Percentiles rank a stretch among this genome's conserved stretches.
Conservation (phyloP, 1,140 invertebrate species). For the Sminthurinus signatus region DNA sequence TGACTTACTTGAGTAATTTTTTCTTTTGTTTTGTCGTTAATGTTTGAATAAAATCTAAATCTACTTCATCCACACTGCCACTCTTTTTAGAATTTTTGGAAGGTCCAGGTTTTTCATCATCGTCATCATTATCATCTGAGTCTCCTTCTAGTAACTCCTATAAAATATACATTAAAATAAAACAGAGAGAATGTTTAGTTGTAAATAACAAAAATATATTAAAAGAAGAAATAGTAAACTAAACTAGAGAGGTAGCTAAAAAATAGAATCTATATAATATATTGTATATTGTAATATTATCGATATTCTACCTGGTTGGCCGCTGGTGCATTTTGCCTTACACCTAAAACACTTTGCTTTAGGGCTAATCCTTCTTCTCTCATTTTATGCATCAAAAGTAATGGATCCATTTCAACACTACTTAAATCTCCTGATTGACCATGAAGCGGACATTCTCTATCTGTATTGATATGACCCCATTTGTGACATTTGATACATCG, state of each 20-base stretch:
- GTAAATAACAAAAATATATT: slow-evolving; percentile 4
- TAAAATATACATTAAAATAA: slow-evolving; percentile 23
- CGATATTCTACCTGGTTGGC: slow-evolving; percentile 45
- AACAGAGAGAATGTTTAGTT: slow-evolving; percentile 5
- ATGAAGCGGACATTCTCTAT: slow-evolving; percentile 90
- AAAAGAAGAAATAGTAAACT: background rate
- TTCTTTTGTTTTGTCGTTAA: slow-evolving; percentile 82
- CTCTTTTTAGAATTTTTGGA: slow-evolving; percentile 46
- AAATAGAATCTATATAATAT: slow-evolving; percentile 17
- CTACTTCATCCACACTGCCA: slow-evolving; percentile 41
- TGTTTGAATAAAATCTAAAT: slow-evolving; percentile 72
- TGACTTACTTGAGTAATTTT: slow-evolving; percentile 71
- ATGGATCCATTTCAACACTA: slow-evolving; percentile 57
- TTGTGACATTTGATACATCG: slow-evolving; percentile 98
- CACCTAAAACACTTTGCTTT: slow-evolving; percentile 64
- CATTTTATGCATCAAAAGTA: slow-evolving; percentile 80
- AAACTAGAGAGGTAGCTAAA: slow-evolving; percentile 17
- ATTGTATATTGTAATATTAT: slow-evolving; percentile 15
- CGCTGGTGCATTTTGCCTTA: slow-evolving; percentile 54
- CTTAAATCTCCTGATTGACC: slow-evolving; percentile 65
- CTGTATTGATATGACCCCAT: slow-evolving; percentile 99
- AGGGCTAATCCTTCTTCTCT: slow-evolving; percentile 82
- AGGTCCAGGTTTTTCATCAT: too few relatives aligned
- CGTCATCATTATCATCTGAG: slow-evolving; percentile 52
- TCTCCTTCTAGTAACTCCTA: slow-evolving; percentile 47